Evolutionary conservation across 2,113 vertebrate species (phyloP), one percentile per base, ranked within the genome.

Genomic region (Toxotes jaculatrix): DNA sequence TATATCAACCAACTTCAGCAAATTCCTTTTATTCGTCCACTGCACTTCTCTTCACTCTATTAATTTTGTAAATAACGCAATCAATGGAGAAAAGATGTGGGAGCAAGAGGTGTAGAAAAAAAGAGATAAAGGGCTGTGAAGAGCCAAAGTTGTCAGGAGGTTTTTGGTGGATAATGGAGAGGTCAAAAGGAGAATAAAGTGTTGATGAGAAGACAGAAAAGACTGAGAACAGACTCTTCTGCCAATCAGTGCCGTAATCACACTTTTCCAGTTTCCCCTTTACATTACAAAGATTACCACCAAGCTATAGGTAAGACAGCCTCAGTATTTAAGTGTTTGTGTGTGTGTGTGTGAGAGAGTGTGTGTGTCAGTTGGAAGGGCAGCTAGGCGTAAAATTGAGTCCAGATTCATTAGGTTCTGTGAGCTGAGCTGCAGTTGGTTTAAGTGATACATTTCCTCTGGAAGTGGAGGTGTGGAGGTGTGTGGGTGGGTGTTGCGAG

Each of bases 381-480:
- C 93, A 94, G 91, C 89, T 89, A 87, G 90, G 91, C 92, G 93
- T 93, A 92, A 94, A 94, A 94, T 93, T 94, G 93, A 93, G 93
- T 92, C 91, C 92, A 93, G 92, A 94, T 94, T 93, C 93, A 94
- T 94, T 94, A 92, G 89, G 87, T 92, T 91, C 82, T 90, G 89
- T 88, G 91, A 92, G 90, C 89, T 92, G 92, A 93, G 92, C 92
- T 91, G 89, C 92, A 91, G 91, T 92, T 90, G 91, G 90, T 94
- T 92, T 92, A 92, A 94, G 91, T 93, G 91, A 93, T 91, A 92
- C 92, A 93, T 94, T 94, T 94, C 93, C 92, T 93, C 83, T 91
- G 90, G 82, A 91, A 90, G 88, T 93, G 84, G 86, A 91, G 86
- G 86, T 88, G 91, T 89, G 86, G 83, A 86, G 78, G 77, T 79